These are phyloP conservation scores for Cherax quadricarinatus DNA, from an alignment of 1,140 invertebrate species.

Conservation along the genomic window DNA sequence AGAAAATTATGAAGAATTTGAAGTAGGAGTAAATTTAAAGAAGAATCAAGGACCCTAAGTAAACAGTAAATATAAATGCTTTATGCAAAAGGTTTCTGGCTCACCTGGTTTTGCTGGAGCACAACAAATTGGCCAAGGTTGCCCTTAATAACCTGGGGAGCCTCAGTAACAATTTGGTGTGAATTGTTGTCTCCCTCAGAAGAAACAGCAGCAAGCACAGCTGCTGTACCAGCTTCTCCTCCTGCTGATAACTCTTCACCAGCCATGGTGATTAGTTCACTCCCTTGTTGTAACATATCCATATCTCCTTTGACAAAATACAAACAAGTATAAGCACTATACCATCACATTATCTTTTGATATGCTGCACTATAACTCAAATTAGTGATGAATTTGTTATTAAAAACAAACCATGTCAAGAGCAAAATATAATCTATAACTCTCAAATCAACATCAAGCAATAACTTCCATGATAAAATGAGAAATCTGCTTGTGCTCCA, in stretches of 20 bases:
- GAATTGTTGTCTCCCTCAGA: conserved; percentile 22
- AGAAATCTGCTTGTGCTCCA: too few relatives aligned
- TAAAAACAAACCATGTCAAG: too few relatives aligned
- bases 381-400: too few relatives aligned
- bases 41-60: too few relatives aligned
- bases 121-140: conserved; percentile 66
- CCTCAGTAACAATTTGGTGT: conserved; percentile 35
- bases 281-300: conserved; percentile 60
- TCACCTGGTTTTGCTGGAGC: conserved; percentile 69
- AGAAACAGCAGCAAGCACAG: conserved; percentile 56
- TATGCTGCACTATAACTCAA: too few relatives aligned
- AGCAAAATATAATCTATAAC: too few relatives aligned
- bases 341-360: too few relatives aligned
- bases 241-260: conserved; percentile 43
- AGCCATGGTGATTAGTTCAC: conserved; percentile 56
- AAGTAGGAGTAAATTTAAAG: too few relatives aligned
- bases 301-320: conserved; percentile 52
- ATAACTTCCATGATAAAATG: too few relatives aligned
- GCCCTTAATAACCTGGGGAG: conserved; percentile 63
- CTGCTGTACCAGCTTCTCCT: conserved; percentile 27
- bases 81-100: neutral
- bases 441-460: too few relatives aligned
- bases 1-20: too few relatives aligned
- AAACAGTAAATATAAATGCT: neutral
- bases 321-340: neutral